Evolutionary conservation across 2,888 invertebrate species (phyloP).

Genomic region (Tenthredo notha): DNA sequence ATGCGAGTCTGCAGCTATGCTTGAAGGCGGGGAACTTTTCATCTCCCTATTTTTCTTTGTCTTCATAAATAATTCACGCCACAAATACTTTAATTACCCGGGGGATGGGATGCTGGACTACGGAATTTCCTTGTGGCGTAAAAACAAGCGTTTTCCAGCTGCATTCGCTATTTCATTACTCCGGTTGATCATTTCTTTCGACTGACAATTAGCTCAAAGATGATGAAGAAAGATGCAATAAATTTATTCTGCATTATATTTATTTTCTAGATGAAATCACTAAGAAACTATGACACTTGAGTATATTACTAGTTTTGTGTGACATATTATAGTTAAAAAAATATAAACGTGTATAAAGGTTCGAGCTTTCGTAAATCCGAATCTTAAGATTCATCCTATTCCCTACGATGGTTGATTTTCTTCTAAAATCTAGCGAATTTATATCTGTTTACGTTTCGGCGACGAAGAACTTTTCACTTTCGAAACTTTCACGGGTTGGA

Average conservation of each 20-base stretch:
- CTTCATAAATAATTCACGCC: conserved; percentile 70
- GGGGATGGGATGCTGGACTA: conserved; percentile 8
- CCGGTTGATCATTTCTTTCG: neutral
- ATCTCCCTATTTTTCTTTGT: conserved; percentile 53
- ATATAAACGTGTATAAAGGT: neutral
- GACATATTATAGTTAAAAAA: neutral
- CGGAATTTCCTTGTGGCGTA: conserved; percentile 15
- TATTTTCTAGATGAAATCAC: neutral
- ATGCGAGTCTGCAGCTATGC: conserved; percentile 10
- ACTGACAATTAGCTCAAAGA: neutral
- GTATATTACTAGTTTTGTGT: neutral
- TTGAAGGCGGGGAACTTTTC: conserved; percentile 37
- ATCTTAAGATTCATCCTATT: neutral
- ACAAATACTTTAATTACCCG: conserved; percentile 71
- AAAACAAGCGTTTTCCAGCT: neutral
- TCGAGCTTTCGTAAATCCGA: neutral
- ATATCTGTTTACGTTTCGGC: conserved; percentile 39
- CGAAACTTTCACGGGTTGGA: conserved; percentile 9
- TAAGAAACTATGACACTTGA: neutral
- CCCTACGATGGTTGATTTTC: conserved; percentile 6
- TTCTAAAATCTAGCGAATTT: conserved; percentile 30
- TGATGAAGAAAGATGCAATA: neutral
- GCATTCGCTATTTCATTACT: neutral
- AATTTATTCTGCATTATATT: neutral
- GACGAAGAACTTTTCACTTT: conserved; percentile 44